phyloP scores from a whole-genome alignment of 2,797 vertebrate genomes.

The Poecilia gillii region DNA sequence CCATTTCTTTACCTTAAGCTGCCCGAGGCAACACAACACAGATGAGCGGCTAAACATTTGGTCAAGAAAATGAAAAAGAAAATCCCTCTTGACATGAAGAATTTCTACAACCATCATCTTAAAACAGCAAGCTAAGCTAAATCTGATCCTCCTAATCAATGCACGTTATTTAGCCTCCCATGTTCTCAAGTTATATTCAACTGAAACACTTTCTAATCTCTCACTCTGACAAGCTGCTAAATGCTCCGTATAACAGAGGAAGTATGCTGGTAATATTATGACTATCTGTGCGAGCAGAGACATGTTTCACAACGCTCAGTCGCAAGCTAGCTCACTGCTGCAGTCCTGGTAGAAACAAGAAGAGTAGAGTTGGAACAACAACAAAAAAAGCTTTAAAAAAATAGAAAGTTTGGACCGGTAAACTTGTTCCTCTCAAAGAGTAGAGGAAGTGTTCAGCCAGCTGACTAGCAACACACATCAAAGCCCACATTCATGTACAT shows the following conservation, averaged over 20 bases:
- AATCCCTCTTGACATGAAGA: not conserved
- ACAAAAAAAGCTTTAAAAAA: not conserved
- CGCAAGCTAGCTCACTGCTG: conserved; percentile 25
- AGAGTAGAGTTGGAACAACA: not conserved
- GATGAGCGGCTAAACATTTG: not conserved
- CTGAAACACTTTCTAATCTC: not conserved
- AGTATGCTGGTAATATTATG: not conserved
- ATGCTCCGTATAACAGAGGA: not conserved
- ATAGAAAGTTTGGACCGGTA: not conserved
- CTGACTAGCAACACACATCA: not conserved
- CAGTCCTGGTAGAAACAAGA: not conserved
- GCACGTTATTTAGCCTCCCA: not conserved
- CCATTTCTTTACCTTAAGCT: not conserved
- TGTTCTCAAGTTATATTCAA: not conserved
- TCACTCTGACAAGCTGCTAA: not conserved
- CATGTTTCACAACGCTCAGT: conserved; percentile 34
- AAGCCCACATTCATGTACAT: not conserved
- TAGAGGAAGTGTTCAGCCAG: not conserved
- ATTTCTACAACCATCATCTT: not conserved
- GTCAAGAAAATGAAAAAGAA: not conserved
- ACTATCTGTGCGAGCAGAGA: not conserved
- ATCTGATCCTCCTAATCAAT: not conserved
- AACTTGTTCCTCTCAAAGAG: not conserved
- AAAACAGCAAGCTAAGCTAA: not conserved
- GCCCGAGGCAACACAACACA: not conserved